Evolutionary conservation across 2,888 invertebrate genomes (phyloP), one percentile per base, ranked within the genome.

Genomic region (Nymphalis c-album): DNA sequence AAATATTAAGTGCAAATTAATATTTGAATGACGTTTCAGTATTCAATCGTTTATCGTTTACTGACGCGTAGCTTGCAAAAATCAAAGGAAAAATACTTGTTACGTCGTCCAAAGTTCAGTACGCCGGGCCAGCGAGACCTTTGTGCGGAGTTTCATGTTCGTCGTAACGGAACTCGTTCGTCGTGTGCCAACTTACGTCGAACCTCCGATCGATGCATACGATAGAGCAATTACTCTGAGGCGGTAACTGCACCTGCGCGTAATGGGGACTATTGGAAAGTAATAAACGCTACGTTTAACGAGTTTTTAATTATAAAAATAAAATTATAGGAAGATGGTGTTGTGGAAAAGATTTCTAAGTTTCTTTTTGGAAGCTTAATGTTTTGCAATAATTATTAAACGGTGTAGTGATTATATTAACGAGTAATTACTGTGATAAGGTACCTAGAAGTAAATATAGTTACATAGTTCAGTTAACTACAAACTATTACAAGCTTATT

Each of bases 251-350:
- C 51, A 51, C 51, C 51, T 51, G 55, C n/a, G 60, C 60, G 55
- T 67, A 18, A 63, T 57, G 50, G 45, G 60, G 55, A 63, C 46
- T 67, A 64, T 70, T 60, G 67, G 66, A 67, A 66, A 70, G 47
- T 58, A 35, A 70, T 64, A 59, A 64, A 50, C 45, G 59, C 50
- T 51, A n/a, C 58, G 45, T 31, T 55, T 55, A 64, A 64, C 59
- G 59, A 59, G 59, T 51, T 64, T 64, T 64, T 64, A 64, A 64
- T 64, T 64, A 64, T 50, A 50, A 59, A 50, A 59, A 59, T 59
- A 59, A 59, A 45, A 50, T 50, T 59, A 59, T 35, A 10, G 6
- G 47, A 48, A 16, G 35, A 58, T 35, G 7, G 3, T 50, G 40
- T 13, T 4, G 40, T 13, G 50, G 10, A 20, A 50, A 20, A 20